A percentile compares a stretch with the other conserved stretches of the same genome.
Conservation (phyloP, 2,113 vertebrate species). For the Neotragus pygmaeus region DNA sequence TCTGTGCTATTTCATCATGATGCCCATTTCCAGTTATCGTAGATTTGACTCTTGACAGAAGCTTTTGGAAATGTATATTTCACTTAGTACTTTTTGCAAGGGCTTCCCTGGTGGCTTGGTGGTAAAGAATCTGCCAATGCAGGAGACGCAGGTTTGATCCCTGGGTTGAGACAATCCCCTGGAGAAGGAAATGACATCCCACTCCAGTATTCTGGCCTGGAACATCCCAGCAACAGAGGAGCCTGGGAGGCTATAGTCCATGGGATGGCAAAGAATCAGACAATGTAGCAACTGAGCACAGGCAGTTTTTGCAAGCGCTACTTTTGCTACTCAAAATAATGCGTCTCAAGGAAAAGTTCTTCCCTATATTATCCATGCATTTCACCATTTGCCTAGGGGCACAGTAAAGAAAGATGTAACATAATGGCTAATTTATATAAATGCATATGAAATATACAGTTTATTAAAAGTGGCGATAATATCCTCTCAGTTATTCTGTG, state of each 20-base stretch:
- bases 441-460: neutral
- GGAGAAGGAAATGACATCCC: neutral
- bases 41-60: neutral
- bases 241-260: neutral
- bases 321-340: neutral
- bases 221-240: neutral
- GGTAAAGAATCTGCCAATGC: neutral
- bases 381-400: neutral
- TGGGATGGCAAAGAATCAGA: neutral
- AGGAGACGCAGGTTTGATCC: neutral
- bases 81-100: neutral
- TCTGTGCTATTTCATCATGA: neutral
- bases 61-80: neutral
- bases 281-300: neutral
- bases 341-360: neutral
- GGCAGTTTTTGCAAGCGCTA: neutral
- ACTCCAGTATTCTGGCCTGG: neutral
- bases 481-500: neutral
- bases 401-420: neutral
- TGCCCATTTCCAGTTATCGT: neutral
- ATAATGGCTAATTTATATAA: neutral
- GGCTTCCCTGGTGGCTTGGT: neutral
- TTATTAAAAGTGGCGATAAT: neutral
- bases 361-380: neutral
- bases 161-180: neutral